Evolutionary conservation across 2,797 vertebrate species (phyloP).

Genomic region (Cuniculus paca): DNA sequence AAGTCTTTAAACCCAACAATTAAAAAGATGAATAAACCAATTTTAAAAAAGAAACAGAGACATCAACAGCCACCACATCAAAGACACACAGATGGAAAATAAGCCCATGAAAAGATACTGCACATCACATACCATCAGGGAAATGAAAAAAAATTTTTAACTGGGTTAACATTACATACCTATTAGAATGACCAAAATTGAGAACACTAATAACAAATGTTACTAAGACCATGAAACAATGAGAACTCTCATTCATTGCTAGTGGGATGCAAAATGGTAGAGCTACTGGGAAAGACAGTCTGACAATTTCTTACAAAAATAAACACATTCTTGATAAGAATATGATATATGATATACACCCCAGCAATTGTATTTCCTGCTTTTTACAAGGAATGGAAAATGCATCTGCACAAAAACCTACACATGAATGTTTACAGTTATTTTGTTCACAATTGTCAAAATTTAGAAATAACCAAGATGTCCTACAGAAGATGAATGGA

Average conservation of each 20-base stretch:
- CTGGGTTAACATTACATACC: not conserved
- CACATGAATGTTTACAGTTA: not conserved
- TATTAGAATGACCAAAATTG: not conserved
- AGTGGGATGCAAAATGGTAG: not conserved
- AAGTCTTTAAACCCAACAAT: not conserved
- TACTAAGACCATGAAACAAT: not conserved
- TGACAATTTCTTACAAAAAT: not conserved
- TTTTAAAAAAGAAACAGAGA: not conserved
- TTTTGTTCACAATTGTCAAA: not conserved
- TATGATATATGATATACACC: too few relatives aligned
- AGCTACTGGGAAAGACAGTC: not conserved
- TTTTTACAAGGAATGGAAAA: not conserved
- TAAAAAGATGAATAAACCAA: not conserved
- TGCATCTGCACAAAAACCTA: not conserved
- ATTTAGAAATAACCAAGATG: not conserved
- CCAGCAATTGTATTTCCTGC: not conserved
- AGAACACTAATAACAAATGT: not conserved
- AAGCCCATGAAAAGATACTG: not conserved
- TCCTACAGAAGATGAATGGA: not conserved
- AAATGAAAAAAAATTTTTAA: not conserved
- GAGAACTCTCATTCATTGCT: not conserved
- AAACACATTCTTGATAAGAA: not conserved
- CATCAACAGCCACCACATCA: not conserved
- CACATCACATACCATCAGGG: not conserved
- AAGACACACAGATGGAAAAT: not conserved